Evolutionary conservation across 2,797 vertebrate genomes (phyloP), one percentile per base, ranked within the genome.

Genomic region (Coregonus sp.): DNA sequence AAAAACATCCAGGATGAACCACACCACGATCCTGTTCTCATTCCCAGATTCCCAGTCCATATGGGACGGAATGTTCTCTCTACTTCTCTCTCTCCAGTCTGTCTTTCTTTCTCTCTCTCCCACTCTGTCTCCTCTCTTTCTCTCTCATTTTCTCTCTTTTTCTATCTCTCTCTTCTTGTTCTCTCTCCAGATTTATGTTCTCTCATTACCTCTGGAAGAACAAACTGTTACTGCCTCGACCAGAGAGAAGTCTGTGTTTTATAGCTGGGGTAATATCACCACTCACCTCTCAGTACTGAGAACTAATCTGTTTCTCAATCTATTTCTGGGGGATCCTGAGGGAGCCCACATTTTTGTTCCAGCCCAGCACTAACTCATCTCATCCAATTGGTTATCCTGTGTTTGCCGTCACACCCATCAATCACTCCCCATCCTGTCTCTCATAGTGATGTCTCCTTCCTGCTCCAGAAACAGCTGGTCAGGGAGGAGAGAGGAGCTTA

Each of bases 141-240:
- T 33, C 40, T 11, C 68, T 68, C 66, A 5, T 33, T 40, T 4
- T 2, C 1, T 35, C 68, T 0, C 6, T 20, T 9, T 31, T 31
- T 66, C 14, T 15, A 1, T 66, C 63, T 14, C 63, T 66, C 63
- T 37, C 35, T 37, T 37, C 35, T 37, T 37, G 2, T 47, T 47
- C 9, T 47, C 2, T 47, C 25, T 52, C 80, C 75, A 85, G 75
- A 83, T 78, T 66, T 75, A 9, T 47, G 72, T 78, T 76, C 76
- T 72, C 72, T 78, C 78, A 68, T 67, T 79, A 75, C 73, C 71
- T 84, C 75, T 84, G 84, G 81, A 83, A 80, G 79, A 84, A 86
- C 84, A 84, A 80, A 77, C 80, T 78, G 81, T 77, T 75, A 78
- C 54, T 67, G 80, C 72, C 70, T 80, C 73, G 40, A 47, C 40